Evolutionary conservation across 2,888 invertebrate species (phyloP).

Genomic region (Druceiella hillmani): DNA sequence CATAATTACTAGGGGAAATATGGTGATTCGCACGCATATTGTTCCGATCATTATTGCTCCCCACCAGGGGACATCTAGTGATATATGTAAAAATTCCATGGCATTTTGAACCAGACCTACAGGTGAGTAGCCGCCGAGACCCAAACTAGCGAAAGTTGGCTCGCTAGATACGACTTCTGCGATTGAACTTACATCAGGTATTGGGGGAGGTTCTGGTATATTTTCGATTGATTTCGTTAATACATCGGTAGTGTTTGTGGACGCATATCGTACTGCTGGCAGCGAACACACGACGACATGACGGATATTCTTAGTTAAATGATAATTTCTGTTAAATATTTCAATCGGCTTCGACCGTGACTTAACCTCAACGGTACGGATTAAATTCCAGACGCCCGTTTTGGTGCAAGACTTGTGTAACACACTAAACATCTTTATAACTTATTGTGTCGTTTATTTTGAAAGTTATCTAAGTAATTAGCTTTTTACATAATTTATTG

Average conservation of each 20-base stretch:
- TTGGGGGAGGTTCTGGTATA: constrained; percentile 46
- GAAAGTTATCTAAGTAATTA: no score
- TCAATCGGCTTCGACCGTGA: no score
- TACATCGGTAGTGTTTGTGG: no score
- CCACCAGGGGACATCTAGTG: constrained; percentile 90
- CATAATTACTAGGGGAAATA: constrained; percentile 83
- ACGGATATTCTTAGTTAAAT: no score
- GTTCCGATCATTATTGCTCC: constrained; percentile 79
- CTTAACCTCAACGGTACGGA: no score
- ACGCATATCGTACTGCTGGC: no score
- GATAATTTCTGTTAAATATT: no score
- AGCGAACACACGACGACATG: constrained; percentile 42
- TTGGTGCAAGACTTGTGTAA: no score
- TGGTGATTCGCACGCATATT: constrained; percentile 60
- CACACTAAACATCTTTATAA: no score
- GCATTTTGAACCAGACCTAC: constrained; percentile 74
- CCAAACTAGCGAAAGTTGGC: constrained; percentile 72
- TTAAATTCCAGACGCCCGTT: no score
- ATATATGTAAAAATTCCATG: constrained; percentile 80
- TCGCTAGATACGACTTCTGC: constrained; percentile 53
- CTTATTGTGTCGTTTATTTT: no score
- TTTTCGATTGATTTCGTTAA: constrained; percentile 35
- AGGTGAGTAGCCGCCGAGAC: constrained; percentile 79
- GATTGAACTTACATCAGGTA: constrained; percentile 37
- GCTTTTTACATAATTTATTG: no score